These are phyloP conservation scores for Lichenostomus cassidix DNA, from an alignment of 2,113 vertebrate genomes.

Conservation along the genomic window DNA sequence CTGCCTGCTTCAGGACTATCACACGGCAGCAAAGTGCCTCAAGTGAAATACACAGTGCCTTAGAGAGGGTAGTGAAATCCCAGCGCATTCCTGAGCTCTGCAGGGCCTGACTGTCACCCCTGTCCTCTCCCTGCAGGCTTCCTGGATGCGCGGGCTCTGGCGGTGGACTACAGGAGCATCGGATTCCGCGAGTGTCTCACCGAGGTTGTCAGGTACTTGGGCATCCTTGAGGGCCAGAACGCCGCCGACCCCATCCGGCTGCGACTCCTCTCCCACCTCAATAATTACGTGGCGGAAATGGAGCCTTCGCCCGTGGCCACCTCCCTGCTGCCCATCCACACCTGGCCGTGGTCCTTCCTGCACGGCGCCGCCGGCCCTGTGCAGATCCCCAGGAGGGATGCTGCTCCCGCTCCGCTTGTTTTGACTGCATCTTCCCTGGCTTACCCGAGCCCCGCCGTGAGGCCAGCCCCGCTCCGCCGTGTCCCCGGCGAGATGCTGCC, in stretches of 20 bases:
- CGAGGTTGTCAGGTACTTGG: conserved; percentile 91
- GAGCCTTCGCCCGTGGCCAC: conserved; percentile 81
- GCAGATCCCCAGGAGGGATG: conserved; percentile 72
- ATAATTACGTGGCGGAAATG: conserved; percentile 88
- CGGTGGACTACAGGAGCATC: conserved; percentile 92
- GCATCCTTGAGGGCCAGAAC: conserved; percentile 83
- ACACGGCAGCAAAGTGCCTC: conserved; percentile 37
- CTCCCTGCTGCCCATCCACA: conserved; percentile 76
- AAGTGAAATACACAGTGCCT: conserved; percentile 13
- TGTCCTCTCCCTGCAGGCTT: conserved; percentile 78
- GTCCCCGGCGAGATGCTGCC: conserved; percentile 62
- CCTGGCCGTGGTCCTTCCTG: conserved; percentile 89
- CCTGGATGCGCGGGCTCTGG: conserved; percentile 87
- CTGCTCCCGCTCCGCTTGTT: conserved; percentile 64
- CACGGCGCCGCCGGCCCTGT: conserved; percentile 64
- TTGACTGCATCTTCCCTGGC: conserved; percentile 73
- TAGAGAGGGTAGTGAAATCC: conserved; percentile 13
- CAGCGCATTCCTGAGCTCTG: neutral
- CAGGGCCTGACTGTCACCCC: neutral
- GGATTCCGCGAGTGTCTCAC: conserved; percentile 94
- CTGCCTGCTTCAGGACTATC: conserved; percentile 4
- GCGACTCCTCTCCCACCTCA: conserved; percentile 92
- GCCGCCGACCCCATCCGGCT: conserved; percentile 83
- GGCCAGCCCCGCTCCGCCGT: conserved; percentile 70
- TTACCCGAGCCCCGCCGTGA: conserved; percentile 76